Evolutionary conservation across 2,113 vertebrate species (phyloP).

Genomic region (Solea solea): DNA sequence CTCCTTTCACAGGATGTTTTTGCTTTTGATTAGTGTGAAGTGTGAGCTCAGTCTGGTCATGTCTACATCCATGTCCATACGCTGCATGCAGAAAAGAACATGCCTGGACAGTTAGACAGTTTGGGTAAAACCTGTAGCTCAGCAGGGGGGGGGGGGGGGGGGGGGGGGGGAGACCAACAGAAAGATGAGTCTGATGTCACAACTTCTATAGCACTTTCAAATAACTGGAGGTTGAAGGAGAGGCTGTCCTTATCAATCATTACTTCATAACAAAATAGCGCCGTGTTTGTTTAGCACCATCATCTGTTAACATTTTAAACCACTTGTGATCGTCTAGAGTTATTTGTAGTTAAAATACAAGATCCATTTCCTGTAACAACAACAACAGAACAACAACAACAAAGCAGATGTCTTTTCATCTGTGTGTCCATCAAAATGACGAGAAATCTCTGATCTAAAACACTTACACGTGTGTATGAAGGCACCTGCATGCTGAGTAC

Average conservation of each 20-base stretch:
- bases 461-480: neutral
- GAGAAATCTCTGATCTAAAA: neutral
- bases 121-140: neutral
- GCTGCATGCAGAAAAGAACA: neutral
- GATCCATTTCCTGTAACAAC: neutral
- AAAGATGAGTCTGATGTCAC: neutral
- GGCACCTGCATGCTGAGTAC: conserved; percentile 8
- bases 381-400: too few relatives aligned
- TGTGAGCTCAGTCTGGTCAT: conserved; percentile 11
- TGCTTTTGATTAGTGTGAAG: conserved; percentile 33
- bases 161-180: neutral
- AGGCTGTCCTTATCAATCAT: too few relatives aligned
- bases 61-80: neutral
- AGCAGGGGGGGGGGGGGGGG: neutral
- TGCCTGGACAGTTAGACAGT: conserved; percentile 26
- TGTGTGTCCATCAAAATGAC: neutral
- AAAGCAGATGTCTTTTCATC: neutral
- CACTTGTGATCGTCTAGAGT: neutral
- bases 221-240: neutral
- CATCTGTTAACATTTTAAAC: neutral
- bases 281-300: too few relatives aligned
- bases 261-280: too few relatives aligned
- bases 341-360: neutral
- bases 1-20: conserved; percentile 36
- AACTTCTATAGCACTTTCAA: conserved; percentile 9